Conservation (phyloP, 2,113 vertebrate genomes). For the Python bivittatus region DNA sequence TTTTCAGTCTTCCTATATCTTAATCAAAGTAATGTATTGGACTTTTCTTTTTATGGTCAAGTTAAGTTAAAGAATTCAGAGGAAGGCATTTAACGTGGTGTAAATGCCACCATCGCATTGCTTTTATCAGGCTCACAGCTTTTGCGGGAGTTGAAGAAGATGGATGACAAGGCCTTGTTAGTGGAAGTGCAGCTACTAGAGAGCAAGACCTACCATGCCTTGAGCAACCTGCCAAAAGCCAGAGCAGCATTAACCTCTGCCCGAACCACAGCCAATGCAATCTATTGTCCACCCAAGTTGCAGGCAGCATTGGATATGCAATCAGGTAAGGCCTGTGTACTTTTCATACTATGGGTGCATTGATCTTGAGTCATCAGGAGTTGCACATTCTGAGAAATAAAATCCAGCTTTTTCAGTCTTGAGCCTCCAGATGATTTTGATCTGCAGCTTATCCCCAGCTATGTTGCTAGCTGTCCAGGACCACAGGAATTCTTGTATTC, state of each 20-base stretch:
- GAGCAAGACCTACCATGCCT: constrained; percentile 98
- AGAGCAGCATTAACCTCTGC: constrained; percentile 97
- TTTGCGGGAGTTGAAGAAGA: constrained; percentile 95
- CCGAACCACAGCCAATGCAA: constrained; percentile 96
- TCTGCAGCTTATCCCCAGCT: not conserved
- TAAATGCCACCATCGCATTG: not conserved
- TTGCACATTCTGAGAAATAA: not conserved
- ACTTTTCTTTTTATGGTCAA: not conserved
- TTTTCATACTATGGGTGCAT: rapidly evolving
- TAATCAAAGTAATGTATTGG: not conserved
- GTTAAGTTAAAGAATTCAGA: not conserved
- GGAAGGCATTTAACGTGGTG: not conserved
- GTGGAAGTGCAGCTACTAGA: constrained; percentile 98
- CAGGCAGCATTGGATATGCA: constrained; percentile 99
- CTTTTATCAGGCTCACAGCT: constrained; percentile 85
- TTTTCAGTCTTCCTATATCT: not conserved
- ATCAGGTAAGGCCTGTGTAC: constrained; percentile 79
- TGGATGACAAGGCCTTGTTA: constrained; percentile 98
- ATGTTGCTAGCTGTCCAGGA: not conserved
- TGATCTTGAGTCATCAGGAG: not conserved
- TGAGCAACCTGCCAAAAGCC: constrained; percentile 98
- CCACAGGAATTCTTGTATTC: not conserved
- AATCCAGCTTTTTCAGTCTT: not conserved
- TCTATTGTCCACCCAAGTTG: constrained; percentile 98
- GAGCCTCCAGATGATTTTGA: not conserved